These are phyloP conservation scores for Siniperca undulata DNA, from an alignment of 2,797 vertebrate species.

Conservation along the genomic window DNA sequence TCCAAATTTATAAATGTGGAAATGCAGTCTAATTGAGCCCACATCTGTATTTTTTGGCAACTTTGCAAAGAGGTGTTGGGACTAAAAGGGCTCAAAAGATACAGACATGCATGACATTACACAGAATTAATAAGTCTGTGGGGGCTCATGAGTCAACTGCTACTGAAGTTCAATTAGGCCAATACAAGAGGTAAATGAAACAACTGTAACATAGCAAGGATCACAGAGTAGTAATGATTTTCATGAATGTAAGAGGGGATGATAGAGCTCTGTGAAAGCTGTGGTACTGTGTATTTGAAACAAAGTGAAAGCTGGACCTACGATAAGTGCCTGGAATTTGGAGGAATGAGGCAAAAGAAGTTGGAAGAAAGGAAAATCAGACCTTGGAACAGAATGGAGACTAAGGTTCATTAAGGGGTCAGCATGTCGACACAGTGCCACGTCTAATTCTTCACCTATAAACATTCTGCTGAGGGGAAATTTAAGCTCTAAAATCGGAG, in stretches of 20 bases:
- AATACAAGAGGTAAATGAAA: constrained; percentile 20
- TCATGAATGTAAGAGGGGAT: not conserved
- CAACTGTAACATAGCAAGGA: constrained; percentile 13
- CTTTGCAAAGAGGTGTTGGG: constrained; percentile 20
- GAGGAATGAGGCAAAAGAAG: constrained; percentile 42
- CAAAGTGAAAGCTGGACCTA: constrained; percentile 19
- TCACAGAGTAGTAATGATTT: constrained; percentile 9
- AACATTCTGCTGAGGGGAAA: constrained; percentile 40
- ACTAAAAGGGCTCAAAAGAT: constrained; percentile 20
- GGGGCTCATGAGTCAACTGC: constrained; percentile 22
- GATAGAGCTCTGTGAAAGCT: constrained; percentile 15
- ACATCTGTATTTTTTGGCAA: constrained; percentile 48
- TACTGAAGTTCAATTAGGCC: constrained; percentile 28
- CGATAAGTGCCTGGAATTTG: constrained; percentile 28
- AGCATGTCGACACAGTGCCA: constrained; percentile 57
- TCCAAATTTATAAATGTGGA: constrained; percentile 29
- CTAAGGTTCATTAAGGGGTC: constrained; percentile 65
- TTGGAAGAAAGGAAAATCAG: constrained; percentile 37
- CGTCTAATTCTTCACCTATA: constrained; percentile 49
- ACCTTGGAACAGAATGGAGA: constrained; percentile 51
- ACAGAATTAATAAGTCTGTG: constrained; percentile 25
- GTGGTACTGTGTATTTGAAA: constrained; percentile 7
- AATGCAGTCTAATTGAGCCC: constrained; percentile 24
- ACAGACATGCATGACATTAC: constrained; percentile 24
- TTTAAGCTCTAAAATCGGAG: constrained; percentile 41